Conservation (phyloP, 2,797 vertebrate genomes). For the Chiloscyllium punctatum region DNA sequence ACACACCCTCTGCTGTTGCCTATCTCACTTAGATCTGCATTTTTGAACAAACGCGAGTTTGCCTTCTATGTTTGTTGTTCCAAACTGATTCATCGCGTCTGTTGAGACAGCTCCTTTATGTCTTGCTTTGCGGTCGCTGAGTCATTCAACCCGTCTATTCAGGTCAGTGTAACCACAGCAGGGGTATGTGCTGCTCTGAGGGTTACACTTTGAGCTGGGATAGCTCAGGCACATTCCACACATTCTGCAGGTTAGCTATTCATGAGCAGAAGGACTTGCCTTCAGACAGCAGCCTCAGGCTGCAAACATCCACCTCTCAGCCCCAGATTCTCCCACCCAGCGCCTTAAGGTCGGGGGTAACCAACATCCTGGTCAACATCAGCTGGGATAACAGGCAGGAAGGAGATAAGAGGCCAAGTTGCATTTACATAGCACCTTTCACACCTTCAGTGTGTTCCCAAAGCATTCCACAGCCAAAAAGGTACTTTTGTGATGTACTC, state of each 20-base stretch:
- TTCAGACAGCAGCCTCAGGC: neutral
- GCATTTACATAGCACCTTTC: neutral
- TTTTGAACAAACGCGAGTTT: neutral
- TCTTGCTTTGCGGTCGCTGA: neutral
- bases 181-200: no score
- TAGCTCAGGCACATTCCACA: neutral
- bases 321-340: neutral
- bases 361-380: neutral
- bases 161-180: neutral
- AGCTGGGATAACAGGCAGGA: neutral
- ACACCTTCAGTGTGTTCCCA: neutral
- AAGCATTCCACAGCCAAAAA: neutral
- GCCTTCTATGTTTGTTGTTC: neutral
- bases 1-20: neutral
- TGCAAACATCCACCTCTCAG: neutral
- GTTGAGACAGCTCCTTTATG: neutral
- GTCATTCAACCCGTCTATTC: neutral
- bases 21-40: neutral
- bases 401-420: neutral
- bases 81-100: neutral
- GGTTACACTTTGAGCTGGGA: neutral
- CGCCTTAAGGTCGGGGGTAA: no score
- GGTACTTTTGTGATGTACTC: neutral
- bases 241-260: neutral
- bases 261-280: neutral